Percentiles rank a stretch among this genome's conserved stretches.
phyloP scores from a whole-genome alignment of 2,888 invertebrate genomes.

The Archips crataeganus region DNA sequence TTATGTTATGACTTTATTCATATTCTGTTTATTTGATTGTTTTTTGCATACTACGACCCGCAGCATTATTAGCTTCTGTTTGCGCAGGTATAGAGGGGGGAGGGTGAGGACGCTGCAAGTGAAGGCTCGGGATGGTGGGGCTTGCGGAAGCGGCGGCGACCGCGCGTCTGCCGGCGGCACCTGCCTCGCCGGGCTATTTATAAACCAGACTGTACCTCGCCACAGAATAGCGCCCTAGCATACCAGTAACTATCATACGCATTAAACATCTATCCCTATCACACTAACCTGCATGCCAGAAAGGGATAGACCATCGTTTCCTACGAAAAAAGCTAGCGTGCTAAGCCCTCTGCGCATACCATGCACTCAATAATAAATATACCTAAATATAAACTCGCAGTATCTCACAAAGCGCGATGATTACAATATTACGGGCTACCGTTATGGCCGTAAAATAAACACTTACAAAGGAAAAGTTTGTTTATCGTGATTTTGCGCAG shows the following conservation, averaged over 20 bases:
- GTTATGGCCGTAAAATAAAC: constrained; percentile 7
- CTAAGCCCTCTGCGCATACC: background rate
- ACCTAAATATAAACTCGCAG: background rate
- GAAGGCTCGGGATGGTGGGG: constrained; percentile 12
- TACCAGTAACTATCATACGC: background rate
- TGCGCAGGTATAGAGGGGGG: background rate
- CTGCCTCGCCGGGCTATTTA: constrained; percentile 79
- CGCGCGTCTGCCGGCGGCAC: constrained; percentile 75
- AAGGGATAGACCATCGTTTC: background rate
- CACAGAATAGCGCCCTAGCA: constrained; percentile 61
- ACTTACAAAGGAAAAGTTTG: constrained; percentile 16
- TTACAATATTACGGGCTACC: constrained; percentile 18
- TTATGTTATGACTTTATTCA: background rate
- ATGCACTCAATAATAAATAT: background rate
- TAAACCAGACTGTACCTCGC: constrained; percentile 76
- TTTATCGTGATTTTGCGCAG: constrained; percentile 22
- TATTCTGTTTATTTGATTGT: background rate
- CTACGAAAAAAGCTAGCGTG: background rate
- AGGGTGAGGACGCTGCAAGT: constrained; percentile 6
- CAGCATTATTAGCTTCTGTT: background rate
- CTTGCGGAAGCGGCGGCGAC: constrained; percentile 80
- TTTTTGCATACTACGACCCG: background rate
- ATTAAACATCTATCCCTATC: background rate
- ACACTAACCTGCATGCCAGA: background rate
- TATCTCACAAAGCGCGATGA: constrained; percentile 8